Evolutionary conservation across 2,113 vertebrate genomes (phyloP).

Genomic region (Cheirogaleus medius): DNA sequence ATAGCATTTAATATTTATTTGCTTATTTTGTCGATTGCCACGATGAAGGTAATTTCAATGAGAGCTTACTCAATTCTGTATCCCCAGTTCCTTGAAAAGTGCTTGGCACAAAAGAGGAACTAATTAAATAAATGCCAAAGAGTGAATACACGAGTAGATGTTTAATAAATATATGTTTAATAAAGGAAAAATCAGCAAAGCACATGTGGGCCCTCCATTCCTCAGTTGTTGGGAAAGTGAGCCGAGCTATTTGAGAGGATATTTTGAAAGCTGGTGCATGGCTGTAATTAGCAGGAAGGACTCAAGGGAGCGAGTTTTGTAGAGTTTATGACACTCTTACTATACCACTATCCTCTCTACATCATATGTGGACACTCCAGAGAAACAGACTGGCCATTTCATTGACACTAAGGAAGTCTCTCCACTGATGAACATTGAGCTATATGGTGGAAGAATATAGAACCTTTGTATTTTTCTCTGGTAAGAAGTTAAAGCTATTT

Average conservation of each 20-base stretch:
- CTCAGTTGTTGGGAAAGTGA: neutral
- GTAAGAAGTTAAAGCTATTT: neutral
- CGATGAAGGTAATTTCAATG: neutral
- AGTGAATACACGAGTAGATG: neutral
- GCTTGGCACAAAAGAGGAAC: neutral
- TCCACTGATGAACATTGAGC: neutral
- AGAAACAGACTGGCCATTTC: neutral
- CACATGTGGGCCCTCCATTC: neutral
- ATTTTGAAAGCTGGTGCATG: neutral
- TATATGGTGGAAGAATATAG: fast-evolving
- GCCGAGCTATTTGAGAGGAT: neutral
- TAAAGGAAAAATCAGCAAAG: neutral
- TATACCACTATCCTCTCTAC: fast-evolving
- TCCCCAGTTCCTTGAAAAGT: neutral
- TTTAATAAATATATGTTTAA: neutral
- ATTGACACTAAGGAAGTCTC: neutral
- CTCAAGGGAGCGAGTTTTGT: neutral
- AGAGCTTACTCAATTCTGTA: neutral
- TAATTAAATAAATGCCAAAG: neutral
- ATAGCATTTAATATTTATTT: neutral
- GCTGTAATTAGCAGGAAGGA: neutral
- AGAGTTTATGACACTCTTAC: fast-evolving
- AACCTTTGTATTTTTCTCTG: neutral
- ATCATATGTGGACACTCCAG: fast-evolving
- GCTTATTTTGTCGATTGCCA: neutral